Base-by-base conservation (phyloP, 2,888 invertebrate genomes). In the Hemaris fuciformis region DNA sequence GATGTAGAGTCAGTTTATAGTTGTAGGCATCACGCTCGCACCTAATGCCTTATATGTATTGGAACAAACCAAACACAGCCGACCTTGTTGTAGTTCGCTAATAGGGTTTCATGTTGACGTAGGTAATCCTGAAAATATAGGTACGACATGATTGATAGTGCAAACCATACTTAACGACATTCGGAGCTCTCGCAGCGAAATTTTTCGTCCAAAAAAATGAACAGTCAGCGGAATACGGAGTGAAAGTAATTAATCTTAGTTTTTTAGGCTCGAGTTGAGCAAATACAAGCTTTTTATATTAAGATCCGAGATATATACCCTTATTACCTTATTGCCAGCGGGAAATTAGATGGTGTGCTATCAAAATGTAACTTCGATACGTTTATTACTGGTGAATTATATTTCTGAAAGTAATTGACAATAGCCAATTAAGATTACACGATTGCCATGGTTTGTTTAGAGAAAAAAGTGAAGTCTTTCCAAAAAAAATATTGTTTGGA, bases 201-300 rank as follows among this genome's bases (percentile, higher is more conserved):
- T 59, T 38, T 42, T 15, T 23, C 22, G 18, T n/a, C n/a, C n/a
- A n/a, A 68, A 66, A 66, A 67, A 67, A 66, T 61, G n/a, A 63
- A 59, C 25, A 62, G 59, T 63, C 58, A 46, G 59, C 59, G 38
- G 25, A 46, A 59, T 61, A 20, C 53, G 18, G 43, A 45, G 41
- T 61, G 59, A 64, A 62, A 53, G 62, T 64, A 57, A 73, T 72
- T 72, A 68, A 72, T 72, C 68, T 67, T 71, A 53, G 23, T 64
- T 67, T 69, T 67, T 66, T 65, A 58, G 64, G 38, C 53, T 60
- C 27, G 42, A 57, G 60, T 34, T 41, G 27, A 6, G 43, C 20
- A 23, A 45, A 34, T 57, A 57, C 13, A 57, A 59, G 58, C 42
- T 43, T 59, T 43, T 18, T 42, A 43, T 38, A 2, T 7, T 4